A percentile compares a stretch with the other conserved stretches of the same genome.
These are phyloP conservation scores for Mystacornis crossleyi DNA, from an alignment of 2,113 vertebrate genomes.

Conservation along the genomic window DNA sequence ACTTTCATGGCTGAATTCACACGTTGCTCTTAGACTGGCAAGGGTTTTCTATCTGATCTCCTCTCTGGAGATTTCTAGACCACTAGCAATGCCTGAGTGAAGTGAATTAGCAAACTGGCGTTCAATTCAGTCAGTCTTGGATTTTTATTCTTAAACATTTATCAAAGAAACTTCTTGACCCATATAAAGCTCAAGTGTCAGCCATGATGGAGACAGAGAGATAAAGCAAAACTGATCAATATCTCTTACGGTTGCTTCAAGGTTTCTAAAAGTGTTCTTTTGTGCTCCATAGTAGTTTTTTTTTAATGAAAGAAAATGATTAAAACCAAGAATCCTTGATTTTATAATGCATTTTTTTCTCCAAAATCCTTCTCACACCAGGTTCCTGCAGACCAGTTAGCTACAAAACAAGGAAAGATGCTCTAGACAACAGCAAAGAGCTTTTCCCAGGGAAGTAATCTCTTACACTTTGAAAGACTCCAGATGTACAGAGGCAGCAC, in stretches of 20 bases:
- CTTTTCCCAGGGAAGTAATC: neutral
- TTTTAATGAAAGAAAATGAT: neutral
- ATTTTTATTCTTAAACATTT: neutral
- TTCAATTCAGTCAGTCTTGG: neutral
- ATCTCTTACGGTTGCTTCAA: fast-evolving
- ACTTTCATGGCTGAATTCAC: neutral
- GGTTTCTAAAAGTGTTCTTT: neutral
- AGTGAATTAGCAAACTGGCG: neutral
- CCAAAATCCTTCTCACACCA: neutral
- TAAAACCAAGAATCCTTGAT: neutral
- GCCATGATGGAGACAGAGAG: neutral
- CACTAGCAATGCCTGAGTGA: neutral
- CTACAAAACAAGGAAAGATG: neutral
- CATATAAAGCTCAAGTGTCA: neutral
- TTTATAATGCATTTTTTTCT: neutral
- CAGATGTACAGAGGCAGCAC: neutral
- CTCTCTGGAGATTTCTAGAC: neutral
- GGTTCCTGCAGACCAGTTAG: neutral
- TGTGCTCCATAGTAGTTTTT: fast-evolving
- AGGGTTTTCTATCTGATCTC: neutral
- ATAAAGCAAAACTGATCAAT: neutral
- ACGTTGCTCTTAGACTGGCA: neutral
- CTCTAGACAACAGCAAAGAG: neutral
- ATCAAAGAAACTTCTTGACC: neutral
- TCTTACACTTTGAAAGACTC: neutral